phyloP scores from a whole-genome alignment of 2,888 invertebrate genomes.

The Nymphalis urticae region DNA sequence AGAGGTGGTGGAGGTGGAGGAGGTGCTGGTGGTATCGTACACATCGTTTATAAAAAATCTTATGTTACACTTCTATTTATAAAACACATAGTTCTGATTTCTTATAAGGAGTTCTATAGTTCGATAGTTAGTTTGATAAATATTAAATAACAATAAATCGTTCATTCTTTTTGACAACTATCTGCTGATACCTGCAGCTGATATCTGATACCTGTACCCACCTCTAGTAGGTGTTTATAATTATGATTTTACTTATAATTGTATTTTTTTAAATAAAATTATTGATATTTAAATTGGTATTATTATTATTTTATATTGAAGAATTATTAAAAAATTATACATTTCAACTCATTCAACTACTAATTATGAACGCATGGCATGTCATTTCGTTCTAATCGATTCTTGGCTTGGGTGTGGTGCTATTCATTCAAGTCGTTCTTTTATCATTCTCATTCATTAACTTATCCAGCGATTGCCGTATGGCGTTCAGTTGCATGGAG shows the following conservation, averaged over 20 bases:
- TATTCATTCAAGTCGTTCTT: not conserved
- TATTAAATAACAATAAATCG: constrained; percentile 19
- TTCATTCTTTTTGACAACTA: constrained; percentile 21
- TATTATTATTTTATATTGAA: too few species aligned
- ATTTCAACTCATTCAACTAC: constrained; percentile 10
- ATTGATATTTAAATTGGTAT: too few species aligned
- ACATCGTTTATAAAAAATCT: constrained; percentile 52
- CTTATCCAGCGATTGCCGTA: constrained; percentile 8
- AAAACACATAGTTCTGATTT: constrained; percentile 14
- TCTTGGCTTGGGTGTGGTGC: too few species aligned
- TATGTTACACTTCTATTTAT: constrained; percentile 25
- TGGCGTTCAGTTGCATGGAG: constrained; percentile 1
- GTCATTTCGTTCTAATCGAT: too few species aligned
- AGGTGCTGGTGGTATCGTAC: constrained; percentile 59
- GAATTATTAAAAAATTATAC: too few species aligned
- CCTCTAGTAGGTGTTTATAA: too few species aligned
- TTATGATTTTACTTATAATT: too few species aligned
- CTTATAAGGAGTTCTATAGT: not conserved
- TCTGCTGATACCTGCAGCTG: constrained; percentile 19
- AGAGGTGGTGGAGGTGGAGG: constrained; percentile 49
- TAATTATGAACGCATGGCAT: not conserved
- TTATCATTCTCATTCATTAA: constrained; percentile 9
- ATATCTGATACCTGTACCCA: constrained; percentile 7
- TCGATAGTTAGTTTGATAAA: not conserved
- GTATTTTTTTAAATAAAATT: too few species aligned